Evolutionary conservation across 2,113 vertebrate genomes (phyloP).

Genomic region (Nansenia antarctica): DNA sequence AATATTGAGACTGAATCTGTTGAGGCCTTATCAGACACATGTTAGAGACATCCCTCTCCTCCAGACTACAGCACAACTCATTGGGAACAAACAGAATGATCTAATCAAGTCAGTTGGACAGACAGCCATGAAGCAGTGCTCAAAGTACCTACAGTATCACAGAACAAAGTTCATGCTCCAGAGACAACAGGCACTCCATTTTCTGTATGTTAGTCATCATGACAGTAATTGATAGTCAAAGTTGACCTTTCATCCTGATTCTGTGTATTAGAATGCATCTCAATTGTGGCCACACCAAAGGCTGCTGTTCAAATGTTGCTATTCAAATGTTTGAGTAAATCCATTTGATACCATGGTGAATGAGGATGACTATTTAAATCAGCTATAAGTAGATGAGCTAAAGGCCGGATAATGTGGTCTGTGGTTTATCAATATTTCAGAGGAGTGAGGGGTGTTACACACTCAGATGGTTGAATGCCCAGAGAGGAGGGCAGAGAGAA

Average conservation of each 20-base stretch:
- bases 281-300: background rate
- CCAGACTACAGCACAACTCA: background rate
- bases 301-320: background rate
- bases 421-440: background rate
- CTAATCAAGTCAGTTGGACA: slow-evolving; percentile 10
- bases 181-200: slow-evolving; percentile 1
- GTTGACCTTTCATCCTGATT: background rate
- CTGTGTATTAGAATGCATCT: too few relatives aligned
- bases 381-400: background rate
- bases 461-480: background rate
- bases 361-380: background rate
- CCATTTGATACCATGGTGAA: background rate
- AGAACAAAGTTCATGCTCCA: slow-evolving; percentile 51
- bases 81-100: slow-evolving; percentile 3
- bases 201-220: background rate
- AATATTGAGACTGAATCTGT: too few relatives aligned
- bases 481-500: background rate
- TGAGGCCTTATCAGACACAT: too few relatives aligned
- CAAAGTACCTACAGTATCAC: slow-evolving; percentile 28
- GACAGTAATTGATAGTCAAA: background rate
- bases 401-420: background rate
- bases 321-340: background rate
- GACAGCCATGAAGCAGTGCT: background rate
- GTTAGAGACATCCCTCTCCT: background rate
- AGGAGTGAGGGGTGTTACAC: background rate